Percentiles rank a stretch among this genome's conserved stretches.
phyloP scores from a whole-genome alignment of 2,113 vertebrate genomes.

The Anguilla japonica region DNA sequence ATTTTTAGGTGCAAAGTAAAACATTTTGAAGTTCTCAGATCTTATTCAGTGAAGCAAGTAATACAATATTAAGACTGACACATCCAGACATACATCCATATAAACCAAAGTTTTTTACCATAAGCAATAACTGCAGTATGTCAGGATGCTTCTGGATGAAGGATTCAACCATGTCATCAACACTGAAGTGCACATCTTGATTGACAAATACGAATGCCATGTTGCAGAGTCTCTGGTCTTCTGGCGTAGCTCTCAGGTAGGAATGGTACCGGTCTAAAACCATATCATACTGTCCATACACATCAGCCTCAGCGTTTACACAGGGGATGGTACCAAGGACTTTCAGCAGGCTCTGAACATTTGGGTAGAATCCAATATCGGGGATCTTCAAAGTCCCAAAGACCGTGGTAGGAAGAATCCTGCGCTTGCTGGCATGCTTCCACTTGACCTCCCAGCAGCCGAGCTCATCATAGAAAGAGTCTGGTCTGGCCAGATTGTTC shows the following conservation, averaged over 20 bases:
- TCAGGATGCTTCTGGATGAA: conserved; percentile 71
- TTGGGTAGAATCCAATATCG: conserved; percentile 76
- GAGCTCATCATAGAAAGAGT: conserved; percentile 77
- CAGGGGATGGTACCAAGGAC: conserved; percentile 75
- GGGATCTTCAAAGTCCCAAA: conserved; percentile 76
- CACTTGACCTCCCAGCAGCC: conserved; percentile 79
- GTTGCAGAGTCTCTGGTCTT: conserved; percentile 67
- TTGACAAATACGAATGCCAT: conserved; percentile 73
- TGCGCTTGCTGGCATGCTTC: conserved; percentile 75
- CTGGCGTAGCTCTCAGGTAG: conserved; percentile 64
- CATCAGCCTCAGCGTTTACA: conserved; percentile 72
- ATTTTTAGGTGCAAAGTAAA: not conserved
- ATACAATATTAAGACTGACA: not conserved
- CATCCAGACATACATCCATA: not conserved
- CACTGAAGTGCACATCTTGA: conserved; percentile 74
- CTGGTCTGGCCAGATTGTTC: conserved; percentile 73
- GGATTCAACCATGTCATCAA: conserved; percentile 71
- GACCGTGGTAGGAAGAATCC: conserved; percentile 73
- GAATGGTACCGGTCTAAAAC: conserved; percentile 69
- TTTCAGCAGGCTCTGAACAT: conserved; percentile 74
- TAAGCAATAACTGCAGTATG: conserved; percentile 63
- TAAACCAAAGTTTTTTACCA: conserved; percentile 43
- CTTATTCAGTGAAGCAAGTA: not conserved
- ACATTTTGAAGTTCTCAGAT: not conserved
- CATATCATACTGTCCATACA: conserved; percentile 77